A percentile compares a stretch with the other conserved stretches of the same genome.
phyloP scores from a whole-genome alignment of 2,888 invertebrate species.

The Prosapia bicincta region DNA sequence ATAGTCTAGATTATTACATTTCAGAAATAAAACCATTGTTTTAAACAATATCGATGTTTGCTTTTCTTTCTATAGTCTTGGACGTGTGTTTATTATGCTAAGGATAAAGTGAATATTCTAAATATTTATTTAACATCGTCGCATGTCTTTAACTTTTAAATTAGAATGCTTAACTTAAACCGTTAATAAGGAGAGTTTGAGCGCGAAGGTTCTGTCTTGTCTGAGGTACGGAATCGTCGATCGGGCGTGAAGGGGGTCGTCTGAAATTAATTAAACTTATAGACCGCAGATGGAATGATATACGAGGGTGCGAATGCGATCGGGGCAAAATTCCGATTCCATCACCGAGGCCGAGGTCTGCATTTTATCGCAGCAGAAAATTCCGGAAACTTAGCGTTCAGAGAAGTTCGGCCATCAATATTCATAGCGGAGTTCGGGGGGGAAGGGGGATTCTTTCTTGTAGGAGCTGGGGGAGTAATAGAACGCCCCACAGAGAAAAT shows the following conservation, averaged over 20 bases:
- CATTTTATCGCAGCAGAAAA: conserved; percentile 17
- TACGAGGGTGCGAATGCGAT: conserved; percentile 30
- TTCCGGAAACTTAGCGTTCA: conserved; percentile 26
- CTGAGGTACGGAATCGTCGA: conserved; percentile 5
- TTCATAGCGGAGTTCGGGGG: conserved; percentile 38
- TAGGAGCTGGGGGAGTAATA: conserved; percentile 51
- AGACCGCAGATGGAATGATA: conserved; percentile 33
- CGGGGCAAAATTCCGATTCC: conserved; percentile 30
- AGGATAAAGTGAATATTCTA: too few relatives aligned
- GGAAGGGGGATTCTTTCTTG: conserved; percentile 49
- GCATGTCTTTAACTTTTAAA: too few relatives aligned
- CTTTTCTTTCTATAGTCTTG: too few relatives aligned
- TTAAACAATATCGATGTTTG: too few relatives aligned
- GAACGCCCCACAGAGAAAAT: conserved; percentile 55
- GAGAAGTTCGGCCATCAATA: conserved; percentile 32
- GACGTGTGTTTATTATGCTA: too few relatives aligned
- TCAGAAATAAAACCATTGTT: too few relatives aligned
- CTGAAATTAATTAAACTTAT: conserved; percentile 32
- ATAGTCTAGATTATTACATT: too few relatives aligned
- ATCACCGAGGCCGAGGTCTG: conserved; percentile 9
- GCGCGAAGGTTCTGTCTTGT: background rate
- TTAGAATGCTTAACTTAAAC: too few relatives aligned
- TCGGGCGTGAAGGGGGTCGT: conserved; percentile 24
- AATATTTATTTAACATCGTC: too few relatives aligned
- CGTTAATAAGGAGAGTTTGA: background rate